These are phyloP conservation scores for Leucophenga maculata DNA, from an alignment of 2,888 invertebrate genomes.

Conservation along the genomic window DNA sequence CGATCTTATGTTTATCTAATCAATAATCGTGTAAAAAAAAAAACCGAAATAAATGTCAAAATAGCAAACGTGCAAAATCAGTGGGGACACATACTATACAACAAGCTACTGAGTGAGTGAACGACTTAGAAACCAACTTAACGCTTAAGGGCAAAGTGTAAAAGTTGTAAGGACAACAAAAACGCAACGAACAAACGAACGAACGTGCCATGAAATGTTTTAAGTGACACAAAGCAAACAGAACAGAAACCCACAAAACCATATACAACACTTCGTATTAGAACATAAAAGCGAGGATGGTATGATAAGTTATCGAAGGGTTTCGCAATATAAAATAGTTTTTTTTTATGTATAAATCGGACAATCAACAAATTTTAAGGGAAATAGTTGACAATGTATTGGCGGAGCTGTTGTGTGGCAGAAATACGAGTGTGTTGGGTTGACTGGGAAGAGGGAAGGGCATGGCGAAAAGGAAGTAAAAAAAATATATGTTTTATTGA, in stretches of 20 bases:
- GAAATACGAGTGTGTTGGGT: too few relatives aligned
- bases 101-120: background rate
- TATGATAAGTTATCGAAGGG: too few relatives aligned
- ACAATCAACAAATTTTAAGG: too few relatives aligned
- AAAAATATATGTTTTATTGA: too few relatives aligned
- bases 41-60: conserved; percentile 52
- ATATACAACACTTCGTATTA: conserved; percentile 13
- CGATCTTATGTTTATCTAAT: conserved; percentile 55
- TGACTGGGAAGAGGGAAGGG: too few relatives aligned
- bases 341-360: too few relatives aligned
- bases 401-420: too few relatives aligned
- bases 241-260: background rate
- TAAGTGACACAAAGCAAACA: conserved; percentile 12
- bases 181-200: background rate
- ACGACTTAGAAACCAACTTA: background rate
- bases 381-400: too few relatives aligned
- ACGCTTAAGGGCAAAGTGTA: conserved; percentile 13
- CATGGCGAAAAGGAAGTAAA: too few relatives aligned
- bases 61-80: conserved; percentile 61
- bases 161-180: conserved; percentile 14
- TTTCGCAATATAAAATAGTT: too few relatives aligned
- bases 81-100: conserved; percentile 48
- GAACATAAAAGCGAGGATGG: conserved; percentile 33
- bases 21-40: conserved; percentile 50
- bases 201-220: conserved; percentile 19